Evolutionary conservation across 2,888 invertebrate genomes (phyloP).

Genomic region (Harpalus rubripes): DNA sequence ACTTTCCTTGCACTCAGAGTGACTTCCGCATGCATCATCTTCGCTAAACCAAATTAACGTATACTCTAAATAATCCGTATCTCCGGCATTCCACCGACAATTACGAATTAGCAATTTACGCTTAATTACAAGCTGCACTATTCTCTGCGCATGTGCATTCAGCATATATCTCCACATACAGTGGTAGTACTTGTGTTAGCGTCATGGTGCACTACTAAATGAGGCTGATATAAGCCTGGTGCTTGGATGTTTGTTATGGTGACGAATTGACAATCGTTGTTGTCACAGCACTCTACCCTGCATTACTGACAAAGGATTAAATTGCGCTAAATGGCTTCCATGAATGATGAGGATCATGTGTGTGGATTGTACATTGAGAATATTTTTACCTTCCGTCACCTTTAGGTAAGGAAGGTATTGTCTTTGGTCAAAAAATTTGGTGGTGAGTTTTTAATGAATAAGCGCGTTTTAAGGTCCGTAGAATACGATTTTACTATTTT

Average conservation of each 20-base stretch:
- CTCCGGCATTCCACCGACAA: constrained; percentile 23
- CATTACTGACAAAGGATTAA: background rate
- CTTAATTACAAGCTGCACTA: constrained; percentile 43
- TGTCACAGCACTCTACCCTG: constrained; percentile 11
- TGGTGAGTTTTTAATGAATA: no score
- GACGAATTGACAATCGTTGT: constrained; percentile 24
- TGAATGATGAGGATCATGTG: no score
- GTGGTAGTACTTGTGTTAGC: background rate
- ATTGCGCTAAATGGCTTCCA: background rate
- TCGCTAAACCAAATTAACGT: background rate
- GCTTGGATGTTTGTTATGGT: constrained; percentile 20
- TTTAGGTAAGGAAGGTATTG: no score
- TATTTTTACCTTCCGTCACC: no score
- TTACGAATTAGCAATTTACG: constrained; percentile 50
- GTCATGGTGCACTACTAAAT: constrained; percentile 29
- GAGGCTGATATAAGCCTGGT: background rate
- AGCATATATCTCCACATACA: constrained; percentile 2
- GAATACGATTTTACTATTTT: no score
- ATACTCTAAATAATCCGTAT: background rate
- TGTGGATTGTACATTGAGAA: no score
- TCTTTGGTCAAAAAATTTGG: no score
- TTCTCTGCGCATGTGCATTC: constrained; percentile 9
- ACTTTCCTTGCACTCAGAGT: background rate
- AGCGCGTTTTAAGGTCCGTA: no score
- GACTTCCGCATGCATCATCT: background rate